Conservation (phyloP, 2,113 vertebrate species). For the Petaurus breviceps region DNA sequence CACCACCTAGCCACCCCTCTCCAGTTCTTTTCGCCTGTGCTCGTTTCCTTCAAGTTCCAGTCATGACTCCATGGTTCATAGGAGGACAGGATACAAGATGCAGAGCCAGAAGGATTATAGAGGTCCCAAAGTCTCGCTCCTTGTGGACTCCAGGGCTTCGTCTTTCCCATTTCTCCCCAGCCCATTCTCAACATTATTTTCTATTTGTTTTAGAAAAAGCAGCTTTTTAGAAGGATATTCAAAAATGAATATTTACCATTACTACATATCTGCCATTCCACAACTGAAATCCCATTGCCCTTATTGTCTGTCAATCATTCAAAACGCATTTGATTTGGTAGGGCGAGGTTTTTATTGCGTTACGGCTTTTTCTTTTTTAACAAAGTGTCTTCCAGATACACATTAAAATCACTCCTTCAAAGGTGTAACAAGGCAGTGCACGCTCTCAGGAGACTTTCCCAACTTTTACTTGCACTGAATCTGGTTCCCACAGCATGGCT, state of each 20-base stretch:
- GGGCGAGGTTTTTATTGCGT: neutral
- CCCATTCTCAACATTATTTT: neutral
- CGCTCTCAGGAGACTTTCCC: neutral
- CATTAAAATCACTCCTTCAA: neutral
- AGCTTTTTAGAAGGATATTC: neutral
- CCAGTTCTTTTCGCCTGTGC: neutral
- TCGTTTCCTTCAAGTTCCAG: neutral
- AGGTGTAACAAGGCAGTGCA: neutral
- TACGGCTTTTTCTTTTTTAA: neutral
- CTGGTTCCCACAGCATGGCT: neutral
- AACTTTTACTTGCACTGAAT: neutral
- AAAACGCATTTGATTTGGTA: neutral
- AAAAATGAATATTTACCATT: neutral
- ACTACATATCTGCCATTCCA: too few relatives aligned
- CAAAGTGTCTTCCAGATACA: neutral
- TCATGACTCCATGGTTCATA: neutral
- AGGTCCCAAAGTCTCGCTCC: neutral
- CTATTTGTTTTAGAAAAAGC: neutral
- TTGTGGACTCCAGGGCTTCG: neutral
- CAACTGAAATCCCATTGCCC: neutral
- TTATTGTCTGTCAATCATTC: neutral
- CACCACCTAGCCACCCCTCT: too few relatives aligned
- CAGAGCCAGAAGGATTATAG: neutral
- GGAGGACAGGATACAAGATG: neutral
- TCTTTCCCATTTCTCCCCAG: neutral